phyloP scores from a whole-genome alignment of 2,888 invertebrate genomes.

The Tuberolachnus salignus region DNA sequence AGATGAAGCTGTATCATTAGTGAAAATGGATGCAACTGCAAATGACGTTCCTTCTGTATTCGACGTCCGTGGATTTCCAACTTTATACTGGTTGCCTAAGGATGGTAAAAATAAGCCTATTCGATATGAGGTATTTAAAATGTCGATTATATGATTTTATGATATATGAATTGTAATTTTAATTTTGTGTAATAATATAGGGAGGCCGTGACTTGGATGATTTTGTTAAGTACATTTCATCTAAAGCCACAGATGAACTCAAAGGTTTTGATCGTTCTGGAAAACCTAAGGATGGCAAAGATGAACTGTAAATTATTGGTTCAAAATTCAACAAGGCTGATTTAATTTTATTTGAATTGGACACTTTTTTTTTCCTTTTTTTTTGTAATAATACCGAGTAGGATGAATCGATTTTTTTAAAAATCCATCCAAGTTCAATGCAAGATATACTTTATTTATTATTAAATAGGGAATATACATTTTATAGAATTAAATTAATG shows the following conservation, averaged over 20 bases:
- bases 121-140: conserved; percentile 76
- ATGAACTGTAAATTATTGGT: conserved; percentile 67
- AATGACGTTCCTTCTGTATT: conserved; percentile 93
- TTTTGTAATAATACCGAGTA: not conserved
- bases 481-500: conserved; percentile 39
- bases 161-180: not conserved
- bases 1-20: conserved; percentile 86
- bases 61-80: conserved; percentile 97
- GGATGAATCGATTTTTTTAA: not conserved
- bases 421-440: conserved; percentile 28
- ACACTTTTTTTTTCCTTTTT: conserved; percentile 23
- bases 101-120: conserved; percentile 77
- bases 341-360: conserved; percentile 49
- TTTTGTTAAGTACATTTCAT: conserved; percentile 92
- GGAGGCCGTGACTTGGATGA: conserved; percentile 93
- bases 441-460: conserved; percentile 24
- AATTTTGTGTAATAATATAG: conserved; percentile 64
- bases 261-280: conserved; percentile 88
- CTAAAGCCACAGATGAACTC: conserved; percentile 86
- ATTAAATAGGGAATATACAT: conserved; percentile 35
- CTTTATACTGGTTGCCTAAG: conserved; percentile 93
- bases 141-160: not conserved
- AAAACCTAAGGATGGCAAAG: conserved; percentile 66
- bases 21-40: conserved; percentile 98
- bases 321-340: conserved; percentile 51